Percentiles rank a stretch among this genome's conserved stretches.
Evolutionary conservation across 1,140 invertebrate genomes (phyloP).

Genomic region (Anagrus nilaparvatae): DNA sequence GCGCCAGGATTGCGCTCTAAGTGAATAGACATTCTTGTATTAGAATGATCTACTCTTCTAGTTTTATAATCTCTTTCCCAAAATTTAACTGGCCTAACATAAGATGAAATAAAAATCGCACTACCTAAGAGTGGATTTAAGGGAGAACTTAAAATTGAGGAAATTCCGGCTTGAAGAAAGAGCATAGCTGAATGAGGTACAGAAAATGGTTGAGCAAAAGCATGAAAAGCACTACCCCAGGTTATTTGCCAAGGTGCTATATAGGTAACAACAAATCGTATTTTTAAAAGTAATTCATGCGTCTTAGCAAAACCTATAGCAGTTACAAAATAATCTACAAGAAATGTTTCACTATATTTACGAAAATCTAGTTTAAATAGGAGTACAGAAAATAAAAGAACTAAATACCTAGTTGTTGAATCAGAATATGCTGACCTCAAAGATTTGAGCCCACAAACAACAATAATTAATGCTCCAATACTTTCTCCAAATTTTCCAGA

Average conservation of each 20-base stretch:
- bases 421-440: conserved; percentile 86
- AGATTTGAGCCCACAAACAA: conserved; percentile 81
- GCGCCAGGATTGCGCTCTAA: conserved; percentile 89
- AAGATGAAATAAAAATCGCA: conserved; percentile 96
- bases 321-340: conserved; percentile 88
- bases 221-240: conserved; percentile 98
- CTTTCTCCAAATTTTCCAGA: conserved; percentile 66
- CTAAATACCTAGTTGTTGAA: conserved; percentile 82
- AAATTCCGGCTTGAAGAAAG: conserved; percentile 87
- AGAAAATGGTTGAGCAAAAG: conserved; percentile 97
- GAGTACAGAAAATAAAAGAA: conserved; percentile 83
- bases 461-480: conserved; percentile 73
- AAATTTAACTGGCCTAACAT: conserved; percentile 95
- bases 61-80: conserved; percentile 99
- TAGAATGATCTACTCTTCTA: conserved; percentile 93
- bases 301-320: conserved; percentile 75
- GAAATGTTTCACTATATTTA: conserved; percentile 71
- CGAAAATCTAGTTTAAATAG: conserved; percentile 80
- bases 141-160: conserved; percentile 84
- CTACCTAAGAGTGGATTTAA: conserved; percentile 83
- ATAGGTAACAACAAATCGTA: conserved; percentile 96
- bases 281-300: conserved; percentile 78
- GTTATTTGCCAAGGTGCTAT: conserved; percentile 99
- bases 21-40: conserved; percentile 89
- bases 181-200: conserved; percentile 98